These are phyloP conservation scores for Drosophila saltans DNA, from an alignment of 1,140 invertebrate species.

Conservation along the genomic window DNA sequence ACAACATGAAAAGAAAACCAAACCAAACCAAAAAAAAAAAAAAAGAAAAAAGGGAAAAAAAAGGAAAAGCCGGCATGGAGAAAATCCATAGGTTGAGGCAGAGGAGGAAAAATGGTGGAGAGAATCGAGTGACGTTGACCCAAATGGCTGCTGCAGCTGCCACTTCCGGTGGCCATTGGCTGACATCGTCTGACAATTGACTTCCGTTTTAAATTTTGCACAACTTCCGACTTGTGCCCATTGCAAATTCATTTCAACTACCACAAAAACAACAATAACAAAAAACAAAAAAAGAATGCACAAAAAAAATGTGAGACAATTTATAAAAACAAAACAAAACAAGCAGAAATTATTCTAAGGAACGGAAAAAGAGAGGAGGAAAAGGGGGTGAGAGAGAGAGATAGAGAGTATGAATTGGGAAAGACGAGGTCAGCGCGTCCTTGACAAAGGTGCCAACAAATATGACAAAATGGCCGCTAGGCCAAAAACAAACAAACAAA, in stretches of 20 bases:
- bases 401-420: neutral
- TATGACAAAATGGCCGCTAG: conserved; percentile 56
- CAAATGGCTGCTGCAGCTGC: conserved; percentile 65
- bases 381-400: neutral
- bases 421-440: conserved; percentile 45
- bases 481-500: conserved; percentile 46
- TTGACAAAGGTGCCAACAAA: conserved; percentile 71
- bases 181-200: conserved; percentile 74
- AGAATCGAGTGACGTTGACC: conserved; percentile 35
- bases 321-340: conserved; percentile 9
- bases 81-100: neutral
- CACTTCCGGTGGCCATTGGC: conserved; percentile 72
- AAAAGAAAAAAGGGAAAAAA: conserved; percentile 14
- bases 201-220: conserved; percentile 82
- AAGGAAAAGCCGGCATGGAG: conserved; percentile 17
- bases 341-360: conserved; percentile 22
- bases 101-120: neutral
- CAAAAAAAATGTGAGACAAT: conserved; percentile 6
- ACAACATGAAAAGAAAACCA: conserved; percentile 7
- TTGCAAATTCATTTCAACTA: conserved; percentile 34
- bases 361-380: conserved; percentile 4
- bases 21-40: conserved; percentile 39
- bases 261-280: conserved; percentile 41
- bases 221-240: conserved; percentile 60
- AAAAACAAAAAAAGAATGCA: conserved; percentile 21